Base-by-base conservation (phyloP, 2,888 invertebrate genomes). In the Stramonita haemastoma region DNA sequence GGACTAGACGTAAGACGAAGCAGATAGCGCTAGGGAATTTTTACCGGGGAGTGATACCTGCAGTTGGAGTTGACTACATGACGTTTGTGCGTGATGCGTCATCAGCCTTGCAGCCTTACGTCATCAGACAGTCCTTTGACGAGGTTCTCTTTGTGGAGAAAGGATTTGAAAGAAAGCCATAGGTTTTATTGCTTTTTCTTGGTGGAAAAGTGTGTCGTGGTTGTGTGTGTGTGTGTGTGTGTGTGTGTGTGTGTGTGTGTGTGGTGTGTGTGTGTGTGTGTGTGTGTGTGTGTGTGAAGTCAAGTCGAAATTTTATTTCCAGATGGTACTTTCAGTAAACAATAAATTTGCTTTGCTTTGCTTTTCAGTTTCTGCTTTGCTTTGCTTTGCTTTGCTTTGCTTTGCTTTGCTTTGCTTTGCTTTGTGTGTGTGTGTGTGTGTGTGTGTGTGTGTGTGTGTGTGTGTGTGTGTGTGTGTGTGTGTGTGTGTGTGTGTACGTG, bases 1-100 rank as follows among this genome's bases (percentile, higher is more conserved):
- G 70, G 26, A 5, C 0, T 22, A 15, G 11, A 15, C 66, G 29
- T 34, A 32, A 22, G 4, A 22, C 4, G 26, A 34, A 34, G 57
- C 86, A 32, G 8, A 34, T 8, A 32, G 86, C 26, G 11, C 13
- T 36, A 22, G 86, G 34, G 29, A 70, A 26, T 70, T 70, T 66
- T 26, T 86, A 86, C 66, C 11, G 86, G 66, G 19, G 86, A 15
- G 66, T 86, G 11, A 15, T 86, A 1, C 86, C 86, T 1, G 29
- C 22, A 11, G 86, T 70, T 6, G 86, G 66, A 8, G 70, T 70
- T 26, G 86, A 86, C 19, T 86, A 86, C 34, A 22, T 70, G 34
- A n/a, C 86, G 66, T 86, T 86, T 86, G 34, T 86, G 34, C 86
- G 86, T 32, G 66, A 66, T 34, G 70, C 34, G 26, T 86, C 86